phyloP scores from a whole-genome alignment of 2,888 invertebrate genomes.

The Lasius fuliginosus region DNA sequence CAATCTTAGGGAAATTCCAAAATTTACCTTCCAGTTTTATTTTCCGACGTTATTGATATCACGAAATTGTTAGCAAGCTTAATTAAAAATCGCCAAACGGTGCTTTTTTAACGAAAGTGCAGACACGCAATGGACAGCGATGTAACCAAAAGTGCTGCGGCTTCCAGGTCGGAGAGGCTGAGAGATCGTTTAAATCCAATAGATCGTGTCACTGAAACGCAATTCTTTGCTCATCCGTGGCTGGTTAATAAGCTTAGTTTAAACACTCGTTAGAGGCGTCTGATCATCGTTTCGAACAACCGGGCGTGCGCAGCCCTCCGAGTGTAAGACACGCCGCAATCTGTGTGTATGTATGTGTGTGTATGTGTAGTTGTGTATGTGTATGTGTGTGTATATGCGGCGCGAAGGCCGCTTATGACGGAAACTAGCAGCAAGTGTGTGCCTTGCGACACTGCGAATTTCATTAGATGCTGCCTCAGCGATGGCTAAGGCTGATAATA shows the following conservation, averaged over 20 bases:
- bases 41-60: background rate
- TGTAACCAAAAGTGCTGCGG: background rate
- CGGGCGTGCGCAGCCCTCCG: slow-evolving; percentile 47
- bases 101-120: background rate
- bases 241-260: slow-evolving; percentile 79
- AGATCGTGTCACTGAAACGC: slow-evolving; percentile 25
- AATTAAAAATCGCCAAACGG: background rate
- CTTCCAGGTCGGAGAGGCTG: background rate
- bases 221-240: slow-evolving; percentile 45
- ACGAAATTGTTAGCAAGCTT: slow-evolving; percentile 1
- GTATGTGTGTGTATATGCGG: background rate
- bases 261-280: slow-evolving; percentile 79
- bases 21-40: background rate
- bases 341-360: background rate
- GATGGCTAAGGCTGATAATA: slow-evolving; percentile 47
- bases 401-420: slow-evolving; percentile 74
- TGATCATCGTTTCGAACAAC: slow-evolving; percentile 75
- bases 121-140: background rate
- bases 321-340: slow-evolving; percentile 60
- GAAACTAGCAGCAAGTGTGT: slow-evolving; percentile 69
- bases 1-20: background rate
- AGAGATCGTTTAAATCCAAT: slow-evolving; percentile 13
- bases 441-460: slow-evolving; percentile 57
- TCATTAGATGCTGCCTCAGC: slow-evolving; percentile 57
- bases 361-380: too few relatives aligned